Evolutionary conservation across 2,888 invertebrate species (phyloP).

Genomic region (Neoitamus cyanurus): DNA sequence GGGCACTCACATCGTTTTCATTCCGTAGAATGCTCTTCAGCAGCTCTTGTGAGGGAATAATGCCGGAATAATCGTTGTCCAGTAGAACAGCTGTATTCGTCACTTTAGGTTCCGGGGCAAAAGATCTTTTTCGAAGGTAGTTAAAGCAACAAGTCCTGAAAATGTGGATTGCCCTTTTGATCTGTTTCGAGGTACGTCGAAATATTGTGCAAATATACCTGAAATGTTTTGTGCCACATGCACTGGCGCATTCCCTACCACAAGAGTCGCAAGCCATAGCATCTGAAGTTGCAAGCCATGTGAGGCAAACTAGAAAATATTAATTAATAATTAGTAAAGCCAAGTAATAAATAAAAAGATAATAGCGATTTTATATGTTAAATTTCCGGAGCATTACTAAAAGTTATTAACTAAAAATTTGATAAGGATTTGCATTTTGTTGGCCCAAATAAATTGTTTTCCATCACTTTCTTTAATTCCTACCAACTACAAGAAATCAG

Average conservation of each 20-base stretch:
- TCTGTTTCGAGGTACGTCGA: not conserved
- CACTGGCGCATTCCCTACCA: conserved; percentile 72
- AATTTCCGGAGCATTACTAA: no score
- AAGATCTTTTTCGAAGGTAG: conserved; percentile 71
- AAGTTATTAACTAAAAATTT: no score
- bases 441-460: no score
- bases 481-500: no score
- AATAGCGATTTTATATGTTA: no score
- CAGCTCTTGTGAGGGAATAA: not conserved
- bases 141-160: conserved; percentile 75
- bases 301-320: conserved; percentile 12
- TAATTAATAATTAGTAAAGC: no score
- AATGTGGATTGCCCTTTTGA: not conserved
- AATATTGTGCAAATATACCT: conserved; percentile 57
- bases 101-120: conserved; percentile 41
- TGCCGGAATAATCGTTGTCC: not conserved
- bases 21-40: not conserved
- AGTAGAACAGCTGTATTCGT: not conserved
- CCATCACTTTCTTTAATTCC: no score
- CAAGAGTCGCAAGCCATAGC: conserved; percentile 73
- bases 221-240: conserved; percentile 75
- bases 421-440: no score
- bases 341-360: no score
- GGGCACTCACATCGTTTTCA: conserved; percentile 11
- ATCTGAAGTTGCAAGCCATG: conserved; percentile 54